Conservation (phyloP, 2,113 vertebrate genomes). For the Orycteropus afer region DNA sequence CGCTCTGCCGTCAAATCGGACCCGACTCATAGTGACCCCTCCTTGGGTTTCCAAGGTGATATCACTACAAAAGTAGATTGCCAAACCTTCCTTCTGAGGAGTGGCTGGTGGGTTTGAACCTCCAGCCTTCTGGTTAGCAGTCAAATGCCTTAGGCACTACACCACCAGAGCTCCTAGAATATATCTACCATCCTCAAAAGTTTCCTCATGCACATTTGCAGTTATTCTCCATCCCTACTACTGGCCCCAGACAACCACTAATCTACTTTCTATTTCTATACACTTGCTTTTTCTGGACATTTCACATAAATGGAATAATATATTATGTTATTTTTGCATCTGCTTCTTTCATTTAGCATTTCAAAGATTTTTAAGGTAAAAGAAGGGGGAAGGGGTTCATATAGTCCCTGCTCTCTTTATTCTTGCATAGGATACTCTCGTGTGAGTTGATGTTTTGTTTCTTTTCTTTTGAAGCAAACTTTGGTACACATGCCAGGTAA, state of each 20-base stretch:
- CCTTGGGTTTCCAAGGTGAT: too few species aligned
- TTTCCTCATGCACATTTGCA: slow-evolving; percentile 15
- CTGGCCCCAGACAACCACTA: background rate
- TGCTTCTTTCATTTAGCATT: slow-evolving; percentile 48
- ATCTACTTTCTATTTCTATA: slow-evolving; percentile 8
- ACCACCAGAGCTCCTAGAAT: too few species aligned
- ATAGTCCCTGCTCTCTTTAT: background rate
- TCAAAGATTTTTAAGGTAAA: slow-evolving; percentile 41
- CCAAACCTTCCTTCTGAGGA: too few species aligned
- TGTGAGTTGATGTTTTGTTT: background rate
- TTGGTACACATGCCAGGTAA: background rate
- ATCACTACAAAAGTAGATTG: too few species aligned
- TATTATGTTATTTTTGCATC: slow-evolving; percentile 25
- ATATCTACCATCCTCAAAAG: background rate
- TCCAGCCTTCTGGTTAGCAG: too few species aligned
- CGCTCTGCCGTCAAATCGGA: too few species aligned
- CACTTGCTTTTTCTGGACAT: slow-evolving; percentile 44
- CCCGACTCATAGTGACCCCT: too few species aligned
- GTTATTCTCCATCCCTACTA: background rate
- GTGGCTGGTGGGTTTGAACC: too few species aligned
- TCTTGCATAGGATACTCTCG: background rate
- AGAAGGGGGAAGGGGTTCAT: background rate
- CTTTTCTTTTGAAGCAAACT: background rate
- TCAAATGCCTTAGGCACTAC: too few species aligned
- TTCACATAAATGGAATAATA: slow-evolving; percentile 28